Conservation (phyloP, 2,797 vertebrate species). For the Smutsia temminckii region DNA sequence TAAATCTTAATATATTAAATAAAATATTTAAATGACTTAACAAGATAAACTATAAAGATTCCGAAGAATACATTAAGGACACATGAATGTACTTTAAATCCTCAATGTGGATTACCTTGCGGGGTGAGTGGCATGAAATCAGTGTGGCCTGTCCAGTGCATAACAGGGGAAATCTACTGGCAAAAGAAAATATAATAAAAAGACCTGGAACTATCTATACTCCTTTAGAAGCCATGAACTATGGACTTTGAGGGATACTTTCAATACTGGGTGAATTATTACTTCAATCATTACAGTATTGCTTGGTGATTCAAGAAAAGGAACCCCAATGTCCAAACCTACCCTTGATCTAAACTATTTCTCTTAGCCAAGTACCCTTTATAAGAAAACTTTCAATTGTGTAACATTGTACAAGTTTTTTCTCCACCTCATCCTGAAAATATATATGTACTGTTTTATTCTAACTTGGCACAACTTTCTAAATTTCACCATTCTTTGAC, state of each 20-base stretch:
- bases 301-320: slow-evolving; percentile 79
- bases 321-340: slow-evolving; percentile 72
- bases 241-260: slow-evolving; percentile 65
- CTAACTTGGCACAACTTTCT: slow-evolving; percentile 76
- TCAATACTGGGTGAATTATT: slow-evolving; percentile 39
- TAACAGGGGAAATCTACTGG: slow-evolving; percentile 69
- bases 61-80: slow-evolving; percentile 59
- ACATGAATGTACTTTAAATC: slow-evolving; percentile 26
- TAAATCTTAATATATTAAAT: neutral
- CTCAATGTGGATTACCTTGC: slow-evolving; percentile 20
- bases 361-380: slow-evolving; percentile 76
- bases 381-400: slow-evolving; percentile 76
- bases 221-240: slow-evolving; percentile 75
- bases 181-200: slow-evolving; percentile 73
- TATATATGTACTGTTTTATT: slow-evolving; percentile 80
- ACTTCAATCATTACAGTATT: neutral
- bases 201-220: slow-evolving; percentile 63
- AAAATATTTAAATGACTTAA: slow-evolving; percentile 48
- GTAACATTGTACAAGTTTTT: slow-evolving; percentile 72
- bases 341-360: slow-evolving; percentile 71
- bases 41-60: slow-evolving; percentile 54
- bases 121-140: slow-evolving; percentile 51
- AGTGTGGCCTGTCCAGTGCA: neutral
- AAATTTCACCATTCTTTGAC: slow-evolving; percentile 69
- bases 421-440: slow-evolving; percentile 71